A percentile compares a stretch with the other conserved stretches of the same genome.
These are phyloP conservation scores for Porites rus DNA, from an alignment of 92 coral and sea anemone genomes.

Conservation along the genomic window DNA sequence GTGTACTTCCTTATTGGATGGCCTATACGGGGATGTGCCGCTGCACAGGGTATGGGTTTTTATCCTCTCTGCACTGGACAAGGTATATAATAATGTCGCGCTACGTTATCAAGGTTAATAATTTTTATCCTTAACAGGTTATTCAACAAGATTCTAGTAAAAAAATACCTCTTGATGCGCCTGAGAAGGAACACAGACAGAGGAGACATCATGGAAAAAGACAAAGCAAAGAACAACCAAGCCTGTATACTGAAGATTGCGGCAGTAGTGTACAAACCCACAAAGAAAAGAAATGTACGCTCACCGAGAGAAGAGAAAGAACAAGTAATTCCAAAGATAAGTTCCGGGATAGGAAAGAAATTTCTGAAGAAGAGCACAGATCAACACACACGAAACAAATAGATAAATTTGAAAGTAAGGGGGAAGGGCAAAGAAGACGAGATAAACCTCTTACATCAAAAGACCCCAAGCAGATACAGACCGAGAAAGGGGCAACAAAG, in stretches of 20 bases:
- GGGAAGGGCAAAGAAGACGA: neutral
- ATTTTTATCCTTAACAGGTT: neutral
- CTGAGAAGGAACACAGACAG: neutral
- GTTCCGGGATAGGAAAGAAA: neutral
- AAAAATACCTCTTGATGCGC: neutral
- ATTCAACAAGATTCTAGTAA: neutral
- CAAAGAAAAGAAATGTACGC: neutral
- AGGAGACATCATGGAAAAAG: neutral
- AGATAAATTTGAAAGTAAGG: neutral
- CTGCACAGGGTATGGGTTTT: too few relatives aligned
- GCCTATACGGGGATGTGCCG: too few relatives aligned
- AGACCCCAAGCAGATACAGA: neutral
- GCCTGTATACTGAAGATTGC: neutral
- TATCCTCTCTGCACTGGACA: too few relatives aligned
- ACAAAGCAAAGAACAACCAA: neutral
- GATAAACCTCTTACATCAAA: neutral
- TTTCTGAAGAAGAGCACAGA: neutral
- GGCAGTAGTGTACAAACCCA: neutral
- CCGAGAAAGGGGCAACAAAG: slow-evolving; percentile 3
- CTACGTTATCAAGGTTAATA: neutral
- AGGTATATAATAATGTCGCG: too few relatives aligned
- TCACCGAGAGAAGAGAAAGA: neutral
- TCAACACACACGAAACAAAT: neutral
- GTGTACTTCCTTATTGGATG: too few relatives aligned
- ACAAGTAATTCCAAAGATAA: neutral